These are phyloP conservation scores for Origma solitaria DNA, from an alignment of 2,113 vertebrate species.

Conservation along the genomic window DNA sequence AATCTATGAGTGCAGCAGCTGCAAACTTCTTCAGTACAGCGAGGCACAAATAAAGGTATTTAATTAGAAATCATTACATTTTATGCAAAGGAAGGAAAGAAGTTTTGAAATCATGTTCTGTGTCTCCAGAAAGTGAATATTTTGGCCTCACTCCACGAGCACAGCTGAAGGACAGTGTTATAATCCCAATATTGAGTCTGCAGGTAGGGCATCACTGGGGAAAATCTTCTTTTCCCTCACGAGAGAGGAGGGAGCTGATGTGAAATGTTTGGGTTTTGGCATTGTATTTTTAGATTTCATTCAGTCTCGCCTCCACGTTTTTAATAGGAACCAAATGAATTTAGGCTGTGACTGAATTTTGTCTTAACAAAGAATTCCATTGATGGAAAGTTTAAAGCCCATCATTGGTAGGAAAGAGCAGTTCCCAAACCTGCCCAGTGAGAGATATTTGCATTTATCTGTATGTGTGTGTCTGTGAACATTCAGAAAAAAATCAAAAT, in stretches of 20 bases:
- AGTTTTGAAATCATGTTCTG: fast-evolving
- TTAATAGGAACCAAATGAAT: conserved; percentile 20
- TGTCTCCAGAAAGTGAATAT: neutral
- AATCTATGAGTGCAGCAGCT: neutral
- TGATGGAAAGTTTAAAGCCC: neutral
- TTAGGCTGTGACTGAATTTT: neutral
- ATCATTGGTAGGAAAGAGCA: neutral
- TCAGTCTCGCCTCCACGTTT: neutral
- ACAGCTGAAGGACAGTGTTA: neutral
- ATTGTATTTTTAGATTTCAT: neutral
- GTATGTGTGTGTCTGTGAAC: neutral
- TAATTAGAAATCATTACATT: neutral
- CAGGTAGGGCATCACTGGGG: neutral
- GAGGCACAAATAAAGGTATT: neutral
- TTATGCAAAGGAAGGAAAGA: neutral
- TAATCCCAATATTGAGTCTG: neutral
- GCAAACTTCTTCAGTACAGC: neutral
- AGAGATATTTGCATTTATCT: neutral
- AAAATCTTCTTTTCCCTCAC: neutral
- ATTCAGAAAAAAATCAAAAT: neutral
- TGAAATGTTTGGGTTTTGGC: neutral
- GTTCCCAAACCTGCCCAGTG: neutral
- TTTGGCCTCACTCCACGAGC: neutral
- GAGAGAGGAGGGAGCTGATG: neutral
- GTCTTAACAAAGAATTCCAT: neutral